Evolutionary conservation across 2,888 invertebrate genomes (phyloP).

Genomic region (Blera fallax): DNA sequence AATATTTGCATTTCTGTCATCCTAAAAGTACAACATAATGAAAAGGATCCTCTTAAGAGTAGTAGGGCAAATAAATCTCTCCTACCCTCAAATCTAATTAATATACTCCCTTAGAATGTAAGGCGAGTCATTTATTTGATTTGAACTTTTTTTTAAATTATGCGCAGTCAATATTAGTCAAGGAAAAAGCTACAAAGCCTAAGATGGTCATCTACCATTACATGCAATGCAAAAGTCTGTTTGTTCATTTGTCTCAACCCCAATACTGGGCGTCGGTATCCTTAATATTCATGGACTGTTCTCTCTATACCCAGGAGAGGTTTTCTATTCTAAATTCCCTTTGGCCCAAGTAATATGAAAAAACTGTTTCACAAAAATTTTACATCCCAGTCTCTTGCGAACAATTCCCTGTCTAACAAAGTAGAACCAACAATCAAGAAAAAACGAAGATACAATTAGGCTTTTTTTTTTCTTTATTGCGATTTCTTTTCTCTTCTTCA

Average conservation of each 20-base stretch:
- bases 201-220: constrained; percentile 30
- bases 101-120: constrained; percentile 17
- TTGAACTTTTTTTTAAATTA: constrained; percentile 11
- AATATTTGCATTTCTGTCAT: background rate
- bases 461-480: constrained; percentile 25
- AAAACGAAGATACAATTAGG: constrained; percentile 31
- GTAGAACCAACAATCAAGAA: background rate
- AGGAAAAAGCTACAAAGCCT: background rate
- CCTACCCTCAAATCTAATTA: constrained; percentile 35
- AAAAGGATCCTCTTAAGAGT: background rate
- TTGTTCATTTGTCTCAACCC: constrained; percentile 34
- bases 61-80: constrained; percentile 17
- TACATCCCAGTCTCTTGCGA: constrained; percentile 19
- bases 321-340: constrained; percentile 48
- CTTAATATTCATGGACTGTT: constrained; percentile 60
- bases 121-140: constrained; percentile 1
- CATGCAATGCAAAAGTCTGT: constrained; percentile 47
- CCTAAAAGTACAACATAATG: background rate
- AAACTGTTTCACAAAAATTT: constrained; percentile 19
- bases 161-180: constrained; percentile 33
- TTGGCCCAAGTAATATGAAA: constrained; percentile 42
- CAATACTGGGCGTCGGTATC: background rate
- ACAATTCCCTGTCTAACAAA: constrained; percentile 1
- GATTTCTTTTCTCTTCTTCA: constrained; percentile 13
- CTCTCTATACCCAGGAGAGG: constrained; percentile 33